Conservation (phyloP, 2,888 invertebrate genomes). For the Ligdia adustata region DNA sequence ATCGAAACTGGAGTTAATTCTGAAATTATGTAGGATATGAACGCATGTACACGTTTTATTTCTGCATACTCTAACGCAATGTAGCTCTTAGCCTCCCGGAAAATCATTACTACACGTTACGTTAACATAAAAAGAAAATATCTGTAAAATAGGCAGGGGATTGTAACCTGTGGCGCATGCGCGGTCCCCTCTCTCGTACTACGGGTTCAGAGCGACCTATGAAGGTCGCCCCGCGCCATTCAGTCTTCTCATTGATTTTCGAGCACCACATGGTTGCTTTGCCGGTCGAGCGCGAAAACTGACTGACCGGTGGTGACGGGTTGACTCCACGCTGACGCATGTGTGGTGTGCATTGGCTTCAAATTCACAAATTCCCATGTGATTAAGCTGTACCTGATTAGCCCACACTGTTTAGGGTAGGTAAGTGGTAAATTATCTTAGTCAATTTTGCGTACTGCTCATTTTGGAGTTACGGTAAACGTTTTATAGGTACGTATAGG, state of each 20-base stretch:
- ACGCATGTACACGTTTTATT: too few relatives aligned
- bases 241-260: slow-evolving; percentile 78
- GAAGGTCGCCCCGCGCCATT: slow-evolving; percentile 77
- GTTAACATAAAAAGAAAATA: slow-evolving; percentile 21
- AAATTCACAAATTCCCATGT: slow-evolving; percentile 38
- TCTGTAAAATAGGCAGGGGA: slow-evolving; percentile 22
- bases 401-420: neutral
- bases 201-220: slow-evolving; percentile 71
- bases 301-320: slow-evolving; percentile 50
- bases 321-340: slow-evolving; percentile 50
- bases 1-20: too few relatives aligned
- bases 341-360: slow-evolving; percentile 39
- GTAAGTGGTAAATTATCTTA: neutral
- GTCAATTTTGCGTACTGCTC: too few relatives aligned
- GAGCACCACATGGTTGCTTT: slow-evolving; percentile 55
- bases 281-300: slow-evolving; percentile 60
- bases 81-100: slow-evolving; percentile 13
- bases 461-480: too few relatives aligned
- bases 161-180: slow-evolving; percentile 61
- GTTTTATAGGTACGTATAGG: too few relatives aligned
- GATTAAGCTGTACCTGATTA: too few relatives aligned
- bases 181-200: slow-evolving; percentile 68
- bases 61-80: too few relatives aligned
- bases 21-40: too few relatives aligned
- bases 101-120: slow-evolving; percentile 25